Evolutionary conservation across 2,888 invertebrate genomes (phyloP).

Genomic region (Ditylenchus weischeri): DNA sequence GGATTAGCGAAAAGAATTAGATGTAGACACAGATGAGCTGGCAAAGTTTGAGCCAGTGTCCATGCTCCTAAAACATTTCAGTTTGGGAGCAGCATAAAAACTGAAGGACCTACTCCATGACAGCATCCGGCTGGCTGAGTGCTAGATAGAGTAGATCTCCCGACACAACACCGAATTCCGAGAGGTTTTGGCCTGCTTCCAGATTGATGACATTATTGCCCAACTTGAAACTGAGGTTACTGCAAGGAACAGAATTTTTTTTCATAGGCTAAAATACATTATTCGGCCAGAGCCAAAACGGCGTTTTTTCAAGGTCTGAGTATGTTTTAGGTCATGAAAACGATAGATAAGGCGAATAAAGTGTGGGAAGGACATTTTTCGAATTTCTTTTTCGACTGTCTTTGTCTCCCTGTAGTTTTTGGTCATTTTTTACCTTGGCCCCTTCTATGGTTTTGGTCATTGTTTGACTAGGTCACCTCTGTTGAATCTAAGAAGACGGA

Average conservation of each 20-base stretch:
- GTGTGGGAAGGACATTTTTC: too few relatives aligned
- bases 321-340: too few relatives aligned
- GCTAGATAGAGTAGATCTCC: slow-evolving; percentile 9
- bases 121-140: background rate
- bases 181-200: background rate
- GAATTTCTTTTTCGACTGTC: too few relatives aligned
- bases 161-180: slow-evolving; percentile 12
- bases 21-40: background rate
- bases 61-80: background rate
- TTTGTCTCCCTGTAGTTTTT: too few relatives aligned
- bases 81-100: background rate
- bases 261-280: too few relatives aligned
- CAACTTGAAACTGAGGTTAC: background rate
- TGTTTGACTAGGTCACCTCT: too few relatives aligned
- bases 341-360: too few relatives aligned
- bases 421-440: too few relatives aligned
- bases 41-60: background rate
- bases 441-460: too few relatives aligned
- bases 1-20: background rate
- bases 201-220: slow-evolving; percentile 6
- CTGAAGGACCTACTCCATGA: background rate
- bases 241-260: background rate
- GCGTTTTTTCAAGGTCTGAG: too few relatives aligned
- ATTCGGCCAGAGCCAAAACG: too few relatives aligned
- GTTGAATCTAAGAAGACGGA: too few relatives aligned